Evolutionary conservation across 2,113 vertebrate species (phyloP).

Genomic region (Plotosus lineatus): DNA sequence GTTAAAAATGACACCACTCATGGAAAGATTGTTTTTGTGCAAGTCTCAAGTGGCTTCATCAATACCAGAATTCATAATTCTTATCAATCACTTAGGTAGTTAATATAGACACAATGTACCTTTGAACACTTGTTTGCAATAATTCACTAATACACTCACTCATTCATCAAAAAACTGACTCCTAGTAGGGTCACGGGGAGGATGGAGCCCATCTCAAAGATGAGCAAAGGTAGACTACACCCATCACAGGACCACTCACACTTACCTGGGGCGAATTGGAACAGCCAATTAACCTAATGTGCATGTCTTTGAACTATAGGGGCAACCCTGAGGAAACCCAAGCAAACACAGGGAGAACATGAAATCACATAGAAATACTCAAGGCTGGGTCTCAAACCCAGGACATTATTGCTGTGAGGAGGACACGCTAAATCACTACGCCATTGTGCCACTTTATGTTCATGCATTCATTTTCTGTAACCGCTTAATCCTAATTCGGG

Average conservation of each 20-base stretch:
- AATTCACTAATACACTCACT: too few relatives aligned
- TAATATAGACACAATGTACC: background rate
- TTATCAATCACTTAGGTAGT: background rate
- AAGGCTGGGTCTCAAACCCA: too few relatives aligned
- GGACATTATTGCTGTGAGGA: background rate
- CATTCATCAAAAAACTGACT: too few relatives aligned
- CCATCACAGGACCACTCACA: too few relatives aligned
- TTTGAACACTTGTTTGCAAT: background rate
- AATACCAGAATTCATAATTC: background rate
- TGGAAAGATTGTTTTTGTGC: background rate
- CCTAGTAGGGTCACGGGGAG: too few relatives aligned
- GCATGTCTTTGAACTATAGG: too few relatives aligned
- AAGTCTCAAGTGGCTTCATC: background rate
- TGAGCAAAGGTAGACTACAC: too few relatives aligned
- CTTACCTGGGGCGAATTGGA: too few relatives aligned
- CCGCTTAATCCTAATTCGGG: too few relatives aligned
- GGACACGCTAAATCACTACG: background rate
- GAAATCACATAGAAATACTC: background rate
- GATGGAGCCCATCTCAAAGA: background rate
- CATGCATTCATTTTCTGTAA: background rate
- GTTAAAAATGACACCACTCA: background rate
- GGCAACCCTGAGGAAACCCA: too few relatives aligned
- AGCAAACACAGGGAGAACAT: background rate
- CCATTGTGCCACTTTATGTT: background rate
- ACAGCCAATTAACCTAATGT: too few relatives aligned